A percentile compares a stretch with the other conserved stretches of the same genome.
phyloP scores from a whole-genome alignment of 2,113 vertebrate species.

The Microcebus griseorufus region DNA sequence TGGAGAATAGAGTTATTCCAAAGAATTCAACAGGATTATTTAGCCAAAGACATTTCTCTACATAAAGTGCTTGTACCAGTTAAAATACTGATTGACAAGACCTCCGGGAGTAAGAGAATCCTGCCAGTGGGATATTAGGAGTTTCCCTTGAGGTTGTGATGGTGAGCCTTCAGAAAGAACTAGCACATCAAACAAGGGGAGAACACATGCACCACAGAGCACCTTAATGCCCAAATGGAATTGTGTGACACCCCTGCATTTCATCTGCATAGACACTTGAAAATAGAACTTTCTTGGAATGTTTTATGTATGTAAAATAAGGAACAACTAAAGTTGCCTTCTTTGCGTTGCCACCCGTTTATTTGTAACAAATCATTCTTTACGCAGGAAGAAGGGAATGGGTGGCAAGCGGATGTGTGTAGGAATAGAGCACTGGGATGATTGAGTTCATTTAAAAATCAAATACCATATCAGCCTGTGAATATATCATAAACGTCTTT shows the following conservation, averaged over 20 bases:
- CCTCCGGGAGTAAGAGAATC: too few relatives aligned
- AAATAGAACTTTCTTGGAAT: neutral
- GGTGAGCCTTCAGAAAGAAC: neutral
- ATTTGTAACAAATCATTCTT: slow-evolving; percentile 27
- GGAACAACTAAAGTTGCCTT: neutral
- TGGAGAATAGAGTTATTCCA: too few relatives aligned
- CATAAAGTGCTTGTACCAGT: too few relatives aligned
- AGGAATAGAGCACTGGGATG: neutral
- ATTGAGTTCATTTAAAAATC: neutral
- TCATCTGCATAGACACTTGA: neutral
- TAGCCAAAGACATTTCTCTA: too few relatives aligned
- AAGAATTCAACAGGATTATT: too few relatives aligned
- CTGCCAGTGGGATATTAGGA: too few relatives aligned
- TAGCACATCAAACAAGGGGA: neutral
- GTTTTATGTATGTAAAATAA: neutral
- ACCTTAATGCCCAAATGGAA: neutral
- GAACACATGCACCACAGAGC: neutral
- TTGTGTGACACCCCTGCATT: neutral
- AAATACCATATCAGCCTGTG: neutral
- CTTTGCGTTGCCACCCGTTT: neutral
- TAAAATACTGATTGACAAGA: too few relatives aligned
- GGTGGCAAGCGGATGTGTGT: neutral
- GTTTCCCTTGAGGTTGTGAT: neutral
- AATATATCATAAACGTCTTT: neutral
- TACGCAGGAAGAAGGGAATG: neutral